phyloP scores from a whole-genome alignment of 2,113 vertebrate genomes.

The Alethe castanea region DNA sequence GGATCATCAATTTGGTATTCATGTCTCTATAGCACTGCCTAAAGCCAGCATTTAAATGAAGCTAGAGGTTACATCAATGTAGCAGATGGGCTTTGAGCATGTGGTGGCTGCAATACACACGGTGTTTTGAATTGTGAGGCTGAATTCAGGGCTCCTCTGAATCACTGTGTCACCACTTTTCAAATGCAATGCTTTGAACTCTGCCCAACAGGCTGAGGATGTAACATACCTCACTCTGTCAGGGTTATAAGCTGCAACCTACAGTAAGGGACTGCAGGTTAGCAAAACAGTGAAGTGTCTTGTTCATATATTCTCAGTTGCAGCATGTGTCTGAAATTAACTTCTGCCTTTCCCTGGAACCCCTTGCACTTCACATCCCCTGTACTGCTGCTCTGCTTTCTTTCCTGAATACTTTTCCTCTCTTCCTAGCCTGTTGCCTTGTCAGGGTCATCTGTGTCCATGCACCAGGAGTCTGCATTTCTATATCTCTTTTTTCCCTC shows the following conservation, averaged over 20 bases:
- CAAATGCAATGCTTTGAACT: neutral
- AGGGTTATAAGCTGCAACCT: neutral
- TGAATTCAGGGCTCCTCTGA: neutral
- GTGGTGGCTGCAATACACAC: neutral
- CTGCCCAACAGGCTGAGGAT: neutral
- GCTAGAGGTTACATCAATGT: neutral
- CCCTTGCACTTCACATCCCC: neutral
- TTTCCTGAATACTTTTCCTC: neutral
- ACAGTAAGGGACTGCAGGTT: neutral
- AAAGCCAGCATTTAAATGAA: slow-evolving; percentile 17
- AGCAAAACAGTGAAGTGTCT: neutral
- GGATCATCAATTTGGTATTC: slow-evolving; percentile 81
- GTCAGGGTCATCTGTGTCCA: neutral
- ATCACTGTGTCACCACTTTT: slow-evolving; percentile 29
- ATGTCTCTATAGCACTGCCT: slow-evolving; percentile 30
- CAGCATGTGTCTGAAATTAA: neutral
- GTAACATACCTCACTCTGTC: neutral
- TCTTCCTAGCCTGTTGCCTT: neutral
- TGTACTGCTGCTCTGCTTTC: neutral
- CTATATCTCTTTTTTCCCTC: neutral
- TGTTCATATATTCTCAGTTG: neutral
- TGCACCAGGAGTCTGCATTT: neutral
- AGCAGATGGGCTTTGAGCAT: neutral
- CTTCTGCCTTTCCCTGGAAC: neutral
- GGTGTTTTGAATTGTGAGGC: neutral